Base-by-base conservation (phyloP, 2,113 vertebrate species). In the Rhinopomastus cyanomelas region DNA sequence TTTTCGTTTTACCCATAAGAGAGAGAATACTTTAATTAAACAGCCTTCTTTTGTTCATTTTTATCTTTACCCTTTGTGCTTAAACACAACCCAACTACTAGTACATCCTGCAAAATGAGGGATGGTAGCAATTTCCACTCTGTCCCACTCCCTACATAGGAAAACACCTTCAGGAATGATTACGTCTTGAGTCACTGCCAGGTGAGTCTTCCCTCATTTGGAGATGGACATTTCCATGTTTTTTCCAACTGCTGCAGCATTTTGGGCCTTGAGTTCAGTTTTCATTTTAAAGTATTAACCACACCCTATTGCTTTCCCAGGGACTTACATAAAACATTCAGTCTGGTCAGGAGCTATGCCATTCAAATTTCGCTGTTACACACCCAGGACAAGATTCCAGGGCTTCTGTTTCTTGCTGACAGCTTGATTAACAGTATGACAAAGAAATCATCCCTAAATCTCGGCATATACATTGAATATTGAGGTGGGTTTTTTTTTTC, bases 201-300 rank as follows among this genome's bases (percentile, higher is more conserved):
- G 77, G 39, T 18, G 42, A 68, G 53, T 89, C 12, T 79, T 82
- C 46, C 30, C 8, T 55, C 72, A 39, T 49, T 82, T 79, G 16
- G 56, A 39, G 82, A 69, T 2, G 4, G 53, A 61, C 44, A 49
- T 62, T 87, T 80, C 68, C 46, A 85, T 62, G 39, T 96, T 80
- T 34, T 85, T 91, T 80, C 39, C 30, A 76, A 49, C 30, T 64
- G 48, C 56, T 74, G 69, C 61, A 92, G 61, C 42, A 79, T 76
- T 85, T 55, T 55, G 34, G 62, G 84, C 32, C 81, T 81, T 30
- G 12, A 81, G 46, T 46, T 68, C 36, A 62, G 20, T 30, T 64
- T 84, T 36, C 53, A 21, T 34, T 90, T 84, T 57, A 42, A 87
- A 89, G 87, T 22, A 80, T 12, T 44, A 77, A 80, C 48, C 30